Conservation (phyloP, 2,888 invertebrate genomes). For the Sphaeridia pumilis region DNA sequence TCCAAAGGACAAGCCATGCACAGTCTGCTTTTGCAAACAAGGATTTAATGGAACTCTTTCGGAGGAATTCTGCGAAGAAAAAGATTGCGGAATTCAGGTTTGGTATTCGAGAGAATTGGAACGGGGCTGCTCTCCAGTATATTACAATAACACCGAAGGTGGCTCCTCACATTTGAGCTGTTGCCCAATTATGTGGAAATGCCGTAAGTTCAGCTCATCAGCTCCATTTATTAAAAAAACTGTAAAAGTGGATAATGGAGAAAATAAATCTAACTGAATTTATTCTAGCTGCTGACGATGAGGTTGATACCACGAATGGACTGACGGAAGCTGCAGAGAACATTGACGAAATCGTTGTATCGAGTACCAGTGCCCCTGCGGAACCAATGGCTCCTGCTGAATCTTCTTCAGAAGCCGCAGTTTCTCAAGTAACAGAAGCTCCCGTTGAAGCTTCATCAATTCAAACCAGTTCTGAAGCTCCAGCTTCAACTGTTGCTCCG, state of each 20-base stretch:
- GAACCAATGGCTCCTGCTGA: no score
- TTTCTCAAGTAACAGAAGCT: neutral
- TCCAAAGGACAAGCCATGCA: slow-evolving; percentile 27
- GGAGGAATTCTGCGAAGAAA: slow-evolving; percentile 26
- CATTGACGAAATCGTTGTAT: slow-evolving; percentile 38
- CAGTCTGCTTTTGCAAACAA: slow-evolving; percentile 26
- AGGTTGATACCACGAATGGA: no score
- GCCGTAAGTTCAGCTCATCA: slow-evolving; percentile 34
- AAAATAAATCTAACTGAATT: no score
- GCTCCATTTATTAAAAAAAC: neutral
- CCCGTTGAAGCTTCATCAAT: neutral
- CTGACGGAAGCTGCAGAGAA: slow-evolving; percentile 38
- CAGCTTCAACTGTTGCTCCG: neutral
- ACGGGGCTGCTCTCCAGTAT: slow-evolving; percentile 33
- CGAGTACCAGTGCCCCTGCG: slow-evolving; percentile 34
- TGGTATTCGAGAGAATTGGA: slow-evolving; percentile 31
- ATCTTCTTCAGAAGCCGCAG: no score
- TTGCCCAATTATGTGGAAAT: slow-evolving; percentile 35
- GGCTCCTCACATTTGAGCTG: slow-evolving; percentile 18
- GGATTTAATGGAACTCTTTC: slow-evolving; percentile 26
- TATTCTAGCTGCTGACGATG: no score
- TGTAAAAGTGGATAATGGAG: neutral
- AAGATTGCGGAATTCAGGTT: slow-evolving; percentile 35
- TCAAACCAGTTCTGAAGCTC: neutral
- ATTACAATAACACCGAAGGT: slow-evolving; percentile 23